Evolutionary conservation across 2,888 invertebrate genomes (phyloP), one percentile per base, ranked within the genome.

Genomic region (Cephus spinipes): DNA sequence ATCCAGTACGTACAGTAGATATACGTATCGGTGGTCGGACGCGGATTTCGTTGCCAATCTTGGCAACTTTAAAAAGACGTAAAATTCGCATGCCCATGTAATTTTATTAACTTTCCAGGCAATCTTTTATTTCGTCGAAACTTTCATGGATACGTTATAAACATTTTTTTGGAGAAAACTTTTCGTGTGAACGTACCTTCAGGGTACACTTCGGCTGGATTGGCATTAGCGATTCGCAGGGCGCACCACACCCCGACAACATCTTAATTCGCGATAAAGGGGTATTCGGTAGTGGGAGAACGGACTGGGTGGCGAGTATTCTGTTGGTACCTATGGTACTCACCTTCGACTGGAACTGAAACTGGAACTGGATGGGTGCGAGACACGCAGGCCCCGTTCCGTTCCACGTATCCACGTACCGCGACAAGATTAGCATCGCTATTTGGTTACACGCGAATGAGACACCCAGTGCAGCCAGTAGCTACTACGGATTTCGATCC

Each of bases 371-470:
- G 83, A 86, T 85, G 83, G 83, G 78, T 81, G 79, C 81, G 78
- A 78, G 81, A 84, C 85, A 86, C 86, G 86, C 85, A 86, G 84
- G 77, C 79, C 78, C 36, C 71, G 79, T 75, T 81, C 84, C 83
- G 84, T 86, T 84, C 87, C 87, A 81, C 85, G 87, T 87, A 87
- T 87, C 86, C 87, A 82, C 82, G 85, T 84, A 83, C 86, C 85
- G 84, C 85, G 86, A 83, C 86, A 87, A 90, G 89, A 89, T 90
- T 89, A 89, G 85, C 88, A 89, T 88, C 90, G 87, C 81, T 81
- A 87, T 84, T 88, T 83, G 85, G 87, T 89, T 87, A 87, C 90
- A 89, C 87, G 89, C 87, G 86, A 87, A 85, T 83, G 83, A 83
- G 84, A 87, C 83, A 77, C 84, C 78, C 80, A 78, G 9, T 82